These are phyloP conservation scores for Oxytorus armatus DNA, from an alignment of 2,888 invertebrate genomes.

Conservation along the genomic window DNA sequence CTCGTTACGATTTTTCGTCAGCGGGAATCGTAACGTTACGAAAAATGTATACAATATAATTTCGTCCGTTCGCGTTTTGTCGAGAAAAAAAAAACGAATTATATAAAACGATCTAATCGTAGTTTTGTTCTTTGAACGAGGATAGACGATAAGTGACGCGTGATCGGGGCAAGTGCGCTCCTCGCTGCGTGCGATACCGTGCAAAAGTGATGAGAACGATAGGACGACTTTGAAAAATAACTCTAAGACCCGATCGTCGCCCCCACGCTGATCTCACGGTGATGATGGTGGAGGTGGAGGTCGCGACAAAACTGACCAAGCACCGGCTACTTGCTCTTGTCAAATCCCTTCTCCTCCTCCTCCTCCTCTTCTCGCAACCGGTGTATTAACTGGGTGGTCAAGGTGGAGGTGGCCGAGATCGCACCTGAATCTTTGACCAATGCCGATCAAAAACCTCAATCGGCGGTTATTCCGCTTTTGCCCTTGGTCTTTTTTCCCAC, in stretches of 20 bases:
- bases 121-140: neutral
- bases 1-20: neutral
- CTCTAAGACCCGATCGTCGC: slow-evolving; percentile 49
- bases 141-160: slow-evolving; percentile 25
- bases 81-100: neutral
- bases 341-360: slow-evolving; percentile 68
- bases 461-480: neutral
- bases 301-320: slow-evolving; percentile 51
- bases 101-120: neutral
- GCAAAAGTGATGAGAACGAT: slow-evolving; percentile 79
- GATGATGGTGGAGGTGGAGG: slow-evolving; percentile 54
- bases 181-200: slow-evolving; percentile 76
- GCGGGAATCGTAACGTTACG: neutral
- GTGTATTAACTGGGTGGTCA: slow-evolving; percentile 58
- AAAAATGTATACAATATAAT: neutral
- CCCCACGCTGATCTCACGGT: slow-evolving; percentile 15
- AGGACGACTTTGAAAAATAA: slow-evolving; percentile 79
- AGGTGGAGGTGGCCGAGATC: slow-evolving; percentile 70
- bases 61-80: neutral
- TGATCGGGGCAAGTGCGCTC: slow-evolving; percentile 59
- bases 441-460: slow-evolving; percentile 55
- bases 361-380: slow-evolving; percentile 49
- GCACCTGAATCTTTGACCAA: slow-evolving; percentile 78
- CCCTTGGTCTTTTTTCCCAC: slow-evolving; percentile 11
- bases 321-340: slow-evolving; percentile 47